Conservation (phyloP, 1,140 invertebrate genomes). For the Ectropis grisescens region DNA sequence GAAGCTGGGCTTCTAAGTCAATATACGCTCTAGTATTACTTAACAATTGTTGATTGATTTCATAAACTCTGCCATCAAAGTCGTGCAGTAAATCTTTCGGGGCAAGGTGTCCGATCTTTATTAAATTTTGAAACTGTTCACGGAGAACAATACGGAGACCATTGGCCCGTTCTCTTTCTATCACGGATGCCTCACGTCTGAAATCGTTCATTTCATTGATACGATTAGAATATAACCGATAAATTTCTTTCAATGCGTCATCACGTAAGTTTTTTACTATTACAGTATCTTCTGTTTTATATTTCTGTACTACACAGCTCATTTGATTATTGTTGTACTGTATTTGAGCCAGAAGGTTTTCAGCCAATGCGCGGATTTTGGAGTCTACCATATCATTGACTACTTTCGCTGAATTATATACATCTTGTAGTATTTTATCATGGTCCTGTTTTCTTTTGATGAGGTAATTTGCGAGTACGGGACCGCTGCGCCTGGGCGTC, state of each 20-base stretch:
- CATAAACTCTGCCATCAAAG: conserved; percentile 43
- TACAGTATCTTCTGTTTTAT: neutral
- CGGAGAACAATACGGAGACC: conserved; percentile 27
- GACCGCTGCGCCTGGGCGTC: conserved; percentile 26
- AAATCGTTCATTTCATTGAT: conserved; percentile 24
- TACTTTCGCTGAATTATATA: conserved; percentile 14
- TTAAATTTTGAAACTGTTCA: conserved; percentile 29
- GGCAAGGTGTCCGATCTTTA: conserved; percentile 26
- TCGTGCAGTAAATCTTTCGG: conserved; percentile 40
- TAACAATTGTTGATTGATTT: conserved; percentile 48
- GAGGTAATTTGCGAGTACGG: conserved; percentile 34
- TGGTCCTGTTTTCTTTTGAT: conserved; percentile 30
- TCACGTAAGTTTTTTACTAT: conserved; percentile 16
- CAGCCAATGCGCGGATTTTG: conserved; percentile 28
- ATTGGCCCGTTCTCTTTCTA: conserved; percentile 39
- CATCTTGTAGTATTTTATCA: conserved; percentile 14
- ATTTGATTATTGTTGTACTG: conserved; percentile 30
- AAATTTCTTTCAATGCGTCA: conserved; percentile 21
- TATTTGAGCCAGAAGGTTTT: conserved; percentile 29
- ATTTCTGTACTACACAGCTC: conserved; percentile 19
- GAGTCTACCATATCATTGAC: conserved; percentile 31
- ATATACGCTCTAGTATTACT: conserved; percentile 40
- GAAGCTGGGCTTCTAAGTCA: conserved; percentile 33
- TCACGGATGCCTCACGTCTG: conserved; percentile 25
- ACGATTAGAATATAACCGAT: conserved; percentile 15